These are phyloP conservation scores for Caenorhabditis macrosperma DNA, from an alignment of 2,888 invertebrate species.

Conservation along the genomic window DNA sequence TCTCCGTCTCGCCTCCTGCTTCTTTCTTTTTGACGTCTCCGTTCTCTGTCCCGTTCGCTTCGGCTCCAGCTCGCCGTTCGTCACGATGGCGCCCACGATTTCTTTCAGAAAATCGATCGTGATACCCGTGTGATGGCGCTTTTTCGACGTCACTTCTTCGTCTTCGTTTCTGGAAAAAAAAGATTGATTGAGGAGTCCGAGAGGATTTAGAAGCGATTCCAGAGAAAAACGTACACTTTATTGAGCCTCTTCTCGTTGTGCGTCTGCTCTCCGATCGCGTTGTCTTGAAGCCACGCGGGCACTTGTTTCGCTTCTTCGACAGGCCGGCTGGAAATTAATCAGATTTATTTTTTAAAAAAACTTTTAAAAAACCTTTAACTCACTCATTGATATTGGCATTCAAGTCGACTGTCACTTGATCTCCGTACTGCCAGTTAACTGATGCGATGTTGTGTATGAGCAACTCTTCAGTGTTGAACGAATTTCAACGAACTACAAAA, in stretches of 20 bases:
- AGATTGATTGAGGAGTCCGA: not conserved
- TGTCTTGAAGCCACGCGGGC: constrained; percentile 76
- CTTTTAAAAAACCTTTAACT: not conserved
- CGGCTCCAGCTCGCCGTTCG: constrained; percentile 9
- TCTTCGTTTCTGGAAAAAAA: constrained; percentile 44
- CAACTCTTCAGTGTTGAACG: constrained; percentile 47
- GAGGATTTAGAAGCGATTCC: not conserved
- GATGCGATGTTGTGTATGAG: constrained; percentile 53
- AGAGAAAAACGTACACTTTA: constrained; percentile 24
- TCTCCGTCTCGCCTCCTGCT: constrained; percentile 49
- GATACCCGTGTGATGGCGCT: constrained; percentile 18
- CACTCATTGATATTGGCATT: constrained; percentile 66
- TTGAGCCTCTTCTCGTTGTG: constrained; percentile 45
- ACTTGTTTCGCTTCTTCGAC: constrained; percentile 72
- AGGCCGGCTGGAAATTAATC: constrained; percentile 50
- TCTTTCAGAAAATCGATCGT: constrained; percentile 55
- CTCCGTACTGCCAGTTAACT: constrained; percentile 66
- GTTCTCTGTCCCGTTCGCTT: not conserved
- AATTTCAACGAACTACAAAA: too few species aligned
- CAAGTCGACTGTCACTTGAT: constrained; percentile 70
- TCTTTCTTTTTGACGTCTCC: constrained; percentile 15
- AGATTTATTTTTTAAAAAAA: too few species aligned
- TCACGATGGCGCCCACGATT: constrained; percentile 32
- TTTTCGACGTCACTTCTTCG: not conserved
- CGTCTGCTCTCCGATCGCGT: constrained; percentile 59